Evolutionary conservation across 2,113 vertebrate genomes (phyloP).

Genomic region (Thunnus thynnus): DNA sequence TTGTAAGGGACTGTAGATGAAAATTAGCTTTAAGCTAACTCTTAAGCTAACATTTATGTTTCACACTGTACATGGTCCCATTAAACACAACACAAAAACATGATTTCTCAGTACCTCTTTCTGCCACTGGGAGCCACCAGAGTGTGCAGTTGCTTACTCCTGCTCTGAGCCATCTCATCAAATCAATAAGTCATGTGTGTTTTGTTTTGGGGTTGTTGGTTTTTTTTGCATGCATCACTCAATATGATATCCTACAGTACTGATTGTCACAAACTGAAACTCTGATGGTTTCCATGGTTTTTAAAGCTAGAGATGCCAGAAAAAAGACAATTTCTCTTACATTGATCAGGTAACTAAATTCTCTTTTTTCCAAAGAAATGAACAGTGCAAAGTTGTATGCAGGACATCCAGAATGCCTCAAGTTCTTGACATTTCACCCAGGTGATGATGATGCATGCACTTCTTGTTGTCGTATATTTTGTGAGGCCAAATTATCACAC

Average conservation of each 20-base stretch:
- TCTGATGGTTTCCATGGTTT: no score
- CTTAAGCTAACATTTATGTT: no score
- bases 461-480: not conserved
- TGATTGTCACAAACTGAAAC: not conserved
- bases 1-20: no score
- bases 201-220: no score
- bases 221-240: not conserved
- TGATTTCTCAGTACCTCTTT: not conserved
- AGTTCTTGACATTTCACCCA: not conserved
- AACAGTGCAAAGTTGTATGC: not conserved
- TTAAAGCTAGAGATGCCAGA: not conserved
- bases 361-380: not conserved
- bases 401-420: not conserved
- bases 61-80: not conserved
- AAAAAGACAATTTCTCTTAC: not conserved
- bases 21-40: no score
- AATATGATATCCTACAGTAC: not conserved
- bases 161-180: not conserved
- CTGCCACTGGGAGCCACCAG: conserved; percentile 45
- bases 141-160: conserved; percentile 5
- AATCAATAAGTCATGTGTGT: no score
- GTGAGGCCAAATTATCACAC: not conserved
- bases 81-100: no score
- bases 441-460: not conserved
- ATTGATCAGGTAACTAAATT: not conserved